Evolutionary conservation across 2,888 invertebrate species (phyloP).

Genomic region (Clunio marinus): DNA sequence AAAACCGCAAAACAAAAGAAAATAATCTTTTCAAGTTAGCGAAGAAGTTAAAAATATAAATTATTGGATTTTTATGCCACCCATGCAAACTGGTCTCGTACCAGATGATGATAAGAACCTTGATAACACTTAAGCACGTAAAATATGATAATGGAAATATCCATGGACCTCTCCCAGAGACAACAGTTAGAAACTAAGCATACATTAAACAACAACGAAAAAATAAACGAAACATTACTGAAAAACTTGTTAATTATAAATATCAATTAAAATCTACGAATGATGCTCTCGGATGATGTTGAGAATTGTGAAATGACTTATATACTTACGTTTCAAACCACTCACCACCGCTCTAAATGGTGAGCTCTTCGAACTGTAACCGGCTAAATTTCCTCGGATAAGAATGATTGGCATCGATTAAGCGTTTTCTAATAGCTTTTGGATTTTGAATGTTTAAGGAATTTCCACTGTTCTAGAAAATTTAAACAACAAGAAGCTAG

Average conservation of each 20-base stretch:
- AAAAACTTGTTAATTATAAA: background rate
- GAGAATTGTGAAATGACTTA: background rate
- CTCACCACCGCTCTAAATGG: constrained; percentile 85
- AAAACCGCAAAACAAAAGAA: background rate
- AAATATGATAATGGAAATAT: too few species aligned
- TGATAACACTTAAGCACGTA: background rate
- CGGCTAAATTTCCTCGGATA: constrained; percentile 82
- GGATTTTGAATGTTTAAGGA: background rate
- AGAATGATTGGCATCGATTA: constrained; percentile 80
- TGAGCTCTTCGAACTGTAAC: constrained; percentile 75
- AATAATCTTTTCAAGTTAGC: background rate
- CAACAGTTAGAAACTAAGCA: background rate
- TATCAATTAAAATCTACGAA: background rate
- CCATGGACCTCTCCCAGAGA: background rate
- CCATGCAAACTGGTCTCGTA: background rate
- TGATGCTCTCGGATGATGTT: too few species aligned
- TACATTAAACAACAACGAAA: background rate
- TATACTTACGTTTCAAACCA: constrained; percentile 69
- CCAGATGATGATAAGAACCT: background rate
- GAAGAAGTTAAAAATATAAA: background rate
- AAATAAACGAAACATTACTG: background rate
- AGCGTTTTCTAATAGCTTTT: too few species aligned
- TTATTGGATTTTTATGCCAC: background rate
- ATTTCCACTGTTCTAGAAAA: background rate
- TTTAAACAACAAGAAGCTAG: too few species aligned